Base-by-base conservation (phyloP, 2,797 vertebrate species). In the Pangasius krempfi region DNA sequence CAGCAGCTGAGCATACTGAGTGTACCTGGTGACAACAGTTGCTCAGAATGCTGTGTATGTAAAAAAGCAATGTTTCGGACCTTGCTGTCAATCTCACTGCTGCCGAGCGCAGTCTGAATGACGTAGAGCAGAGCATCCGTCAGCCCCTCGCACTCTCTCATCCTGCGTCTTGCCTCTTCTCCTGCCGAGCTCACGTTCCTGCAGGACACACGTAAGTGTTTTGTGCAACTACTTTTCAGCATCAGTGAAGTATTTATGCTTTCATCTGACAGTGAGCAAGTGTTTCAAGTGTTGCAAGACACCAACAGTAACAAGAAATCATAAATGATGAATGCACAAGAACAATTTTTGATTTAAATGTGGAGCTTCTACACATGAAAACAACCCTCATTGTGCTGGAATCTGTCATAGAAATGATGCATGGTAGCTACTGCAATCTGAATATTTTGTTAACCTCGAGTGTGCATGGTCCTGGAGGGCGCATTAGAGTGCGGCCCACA, bases 71-170 rank as follows among this genome's bases (percentile, higher is more conserved):
- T 33, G 75, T 13, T 87, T 95, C 97, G 90, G 93, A 99, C 98
- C 98, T 99, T 99, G 97, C 98, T 99, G 96, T 99, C 98, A 94
- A 99, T 99, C 96, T 99, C 98, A 90, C 98, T 99, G 97, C 97
- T 99, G 92, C 98, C 98, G 92, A 99, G 96, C 75, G 98, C 98
- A 9, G 97, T 98, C 96, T 99, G 98, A 94, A 99, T 99, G 94
- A 99, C 97, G 52, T 97, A 98, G 85, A 99, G 97, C 94, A 99
- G 95, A 9, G 98, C 98, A 5, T 99, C 98, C 0, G 98, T 99
- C 94, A 99, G 96, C 62, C 98, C 98, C 50, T 99, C 98, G 52
- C 98, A 99, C 92, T 99, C 98, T 89, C 98, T 96, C 98, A 99
- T 99, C 91, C 98, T 97, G 91, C 98, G 96, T 81, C 98, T 97